A percentile compares a stretch with the other conserved stretches of the same genome.
These are phyloP conservation scores for Neogobius melanostomus DNA, from an alignment of 2,113 vertebrate species.

Conservation along the genomic window DNA sequence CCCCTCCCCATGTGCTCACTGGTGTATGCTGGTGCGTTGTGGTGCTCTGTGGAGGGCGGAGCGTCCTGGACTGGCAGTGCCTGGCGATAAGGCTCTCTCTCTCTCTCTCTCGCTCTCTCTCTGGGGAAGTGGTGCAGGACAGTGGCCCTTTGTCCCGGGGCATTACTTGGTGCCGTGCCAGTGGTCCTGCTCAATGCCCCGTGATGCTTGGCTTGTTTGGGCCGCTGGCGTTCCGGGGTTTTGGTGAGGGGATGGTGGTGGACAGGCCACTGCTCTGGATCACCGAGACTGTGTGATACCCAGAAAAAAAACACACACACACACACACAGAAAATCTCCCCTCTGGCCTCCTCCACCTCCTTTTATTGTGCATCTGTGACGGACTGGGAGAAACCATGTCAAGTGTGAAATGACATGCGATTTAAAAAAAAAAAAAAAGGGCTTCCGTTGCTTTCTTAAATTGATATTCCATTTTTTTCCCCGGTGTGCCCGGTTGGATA, in stretches of 20 bases:
- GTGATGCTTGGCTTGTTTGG: conserved; percentile 66
- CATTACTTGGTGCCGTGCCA: conserved; percentile 76
- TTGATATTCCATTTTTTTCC: too few relatives aligned
- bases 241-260: conserved; percentile 50
- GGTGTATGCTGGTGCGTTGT: conserved; percentile 37
- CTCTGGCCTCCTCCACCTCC: conserved; percentile 49
- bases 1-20: conserved; percentile 15
- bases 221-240: conserved; percentile 54
- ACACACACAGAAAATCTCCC: conserved; percentile 60
- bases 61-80: conserved; percentile 67
- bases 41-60: conserved; percentile 41
- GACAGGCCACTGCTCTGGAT: conserved; percentile 58
- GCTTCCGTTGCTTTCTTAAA: background rate
- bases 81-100: conserved; percentile 75
- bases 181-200: conserved; percentile 70
- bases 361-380: conserved; percentile 27
- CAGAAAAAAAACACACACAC: conserved; percentile 21
- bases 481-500: background rate
- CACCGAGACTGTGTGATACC: conserved; percentile 50
- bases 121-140: conserved; percentile 79
- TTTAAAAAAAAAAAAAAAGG: background rate
- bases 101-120: conserved; percentile 36
- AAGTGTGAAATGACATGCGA: conserved; percentile 35
- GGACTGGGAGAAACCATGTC: conserved; percentile 35
- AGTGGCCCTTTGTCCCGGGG: conserved; percentile 80